Evolutionary conservation across 1,140 invertebrate species (phyloP), one percentile per base, ranked within the genome.

Genomic region (Atta cephalotes): DNA sequence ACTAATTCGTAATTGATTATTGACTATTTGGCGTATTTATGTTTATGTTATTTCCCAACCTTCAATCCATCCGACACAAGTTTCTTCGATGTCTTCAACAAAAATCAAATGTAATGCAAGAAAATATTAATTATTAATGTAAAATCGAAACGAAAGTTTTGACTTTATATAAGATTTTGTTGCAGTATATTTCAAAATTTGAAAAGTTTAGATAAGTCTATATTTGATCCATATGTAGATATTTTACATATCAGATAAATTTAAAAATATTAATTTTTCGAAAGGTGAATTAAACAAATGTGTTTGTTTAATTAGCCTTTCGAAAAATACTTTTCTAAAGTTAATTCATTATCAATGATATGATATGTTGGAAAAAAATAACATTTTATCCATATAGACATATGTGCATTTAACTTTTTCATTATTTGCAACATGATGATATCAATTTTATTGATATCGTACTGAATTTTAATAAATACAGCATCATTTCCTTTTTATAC

Each of bases 11-110:
- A 51, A 68, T 65, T 45, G 9, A 45, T 45, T 45, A 45, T 45
- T 45, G 2, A 77, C 63, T 70, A 84, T 79, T 88, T 82, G 56
- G 76, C 63, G 58, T 84, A 84, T 63, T 76, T 74, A 74, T 21
- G 25, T 82, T 74, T 84, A 72, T 25, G 68, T 74, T 72, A 76
- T 35, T 18, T 35, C 14, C 56, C n/a, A 9, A 31, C n/a, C 4
- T 14, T 84, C 56, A 49, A 71, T 39, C 35, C 35, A 49, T 76
- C 25, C 39, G 70, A 84, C 45, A 25, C 39, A 62, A 12, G 39
- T 62, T 51, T 51, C 39, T 60, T 62, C 28, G 70, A 45, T 28
- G 35, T 58, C 51, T 76, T 16, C 9, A 28, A 74, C 21, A 21
- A 60, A 74, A 84, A 71, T 60, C 39, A 25, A 4, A 84, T 31